Conservation (phyloP, 2,888 invertebrate genomes). For the Halictus quadricinctus region DNA sequence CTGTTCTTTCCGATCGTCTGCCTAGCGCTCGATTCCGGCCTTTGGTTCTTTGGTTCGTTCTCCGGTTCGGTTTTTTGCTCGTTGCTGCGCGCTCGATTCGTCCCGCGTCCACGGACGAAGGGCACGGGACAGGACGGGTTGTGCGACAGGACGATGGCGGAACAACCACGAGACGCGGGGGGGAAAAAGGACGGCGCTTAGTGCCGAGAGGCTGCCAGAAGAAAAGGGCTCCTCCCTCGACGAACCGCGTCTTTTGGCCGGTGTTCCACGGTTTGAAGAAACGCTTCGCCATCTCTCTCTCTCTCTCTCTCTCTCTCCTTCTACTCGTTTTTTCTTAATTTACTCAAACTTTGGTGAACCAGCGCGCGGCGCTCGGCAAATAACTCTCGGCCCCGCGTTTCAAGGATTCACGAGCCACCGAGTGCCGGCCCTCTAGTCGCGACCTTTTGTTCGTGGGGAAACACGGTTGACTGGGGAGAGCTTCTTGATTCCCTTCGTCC, state of each 20-base stretch:
- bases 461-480: neutral
- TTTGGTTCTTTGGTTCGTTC: neutral
- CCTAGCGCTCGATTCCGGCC: neutral
- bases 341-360: slow-evolving; percentile 44
- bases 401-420: slow-evolving; percentile 51
- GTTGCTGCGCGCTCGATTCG: slow-evolving; percentile 28
- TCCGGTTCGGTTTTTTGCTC: slow-evolving; percentile 17
- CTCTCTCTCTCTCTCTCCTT: neutral
- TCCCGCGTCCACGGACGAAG: slow-evolving; percentile 7
- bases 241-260: slow-evolving; percentile 45
- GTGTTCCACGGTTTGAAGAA: slow-evolving; percentile 54
- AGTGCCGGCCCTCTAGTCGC: slow-evolving; percentile 12
- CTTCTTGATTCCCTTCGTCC: slow-evolving; percentile 16
- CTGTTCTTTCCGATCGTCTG: slow-evolving; percentile 19
- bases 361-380: slow-evolving; percentile 53
- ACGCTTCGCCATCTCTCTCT: slow-evolving; percentile 37
- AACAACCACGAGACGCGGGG: slow-evolving; percentile 16
- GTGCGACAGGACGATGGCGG: neutral
- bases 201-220: neutral
- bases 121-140: neutral
- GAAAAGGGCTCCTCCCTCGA: slow-evolving; percentile 20
- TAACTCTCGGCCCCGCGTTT: slow-evolving; percentile 50
- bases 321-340: slow-evolving; percentile 55
- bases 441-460: slow-evolving; percentile 28
- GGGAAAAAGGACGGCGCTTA: slow-evolving; percentile 12